Base-by-base conservation (phyloP, 2,113 vertebrate genomes). In the Beaufortia kweichowensis region DNA sequence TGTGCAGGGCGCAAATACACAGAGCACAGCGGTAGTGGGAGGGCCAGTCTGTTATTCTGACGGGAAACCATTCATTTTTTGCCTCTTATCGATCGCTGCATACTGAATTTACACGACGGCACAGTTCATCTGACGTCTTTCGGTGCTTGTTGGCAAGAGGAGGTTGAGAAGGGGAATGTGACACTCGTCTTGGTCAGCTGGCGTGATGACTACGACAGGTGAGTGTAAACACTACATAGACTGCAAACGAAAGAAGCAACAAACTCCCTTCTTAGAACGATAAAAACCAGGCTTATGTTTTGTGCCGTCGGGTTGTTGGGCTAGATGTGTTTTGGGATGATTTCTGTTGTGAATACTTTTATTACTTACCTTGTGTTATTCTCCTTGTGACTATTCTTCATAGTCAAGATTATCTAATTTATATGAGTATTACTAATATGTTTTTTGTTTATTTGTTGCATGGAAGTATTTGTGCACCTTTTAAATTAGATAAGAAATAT, bases 21-120 rank as follows among this genome's bases (percentile, higher is more conserved):
- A 0, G 2, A 33, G 0, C 43, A 19, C 65, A 3, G 29, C 82
- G 87, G 90, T 88, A 85, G 75, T 63, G 43, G 65, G 78, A 41
- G 67, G 60, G 9, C 21, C 33, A 59, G 31, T 2, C 23, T 57
- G 29, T 26, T 23, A 66, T 73, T 64, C 28, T 90, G 91, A 88
- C 90, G 79, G 89, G 86, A 90, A 92, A 80, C 24, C 60, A 75
- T 61, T 35, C 59, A 41, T 59, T 28, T 56, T 63, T 33, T 14
- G 63, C 6, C 21, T 19, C n/a, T 9, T 55, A 1, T 1, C n/a
- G n/a, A 12, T 19, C 23, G 53, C 21, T 5, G 33, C 15, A 57
- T 41, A 53, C 39, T 71, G 28, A 31, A 17, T 48, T 6, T 35
- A 28, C 21, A 12, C 50, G 43, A 63, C 55, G 33, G 23, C 5